These are phyloP conservation scores for Acromyrmex echinatior DNA, from an alignment of 1,140 invertebrate species.

Conservation along the genomic window DNA sequence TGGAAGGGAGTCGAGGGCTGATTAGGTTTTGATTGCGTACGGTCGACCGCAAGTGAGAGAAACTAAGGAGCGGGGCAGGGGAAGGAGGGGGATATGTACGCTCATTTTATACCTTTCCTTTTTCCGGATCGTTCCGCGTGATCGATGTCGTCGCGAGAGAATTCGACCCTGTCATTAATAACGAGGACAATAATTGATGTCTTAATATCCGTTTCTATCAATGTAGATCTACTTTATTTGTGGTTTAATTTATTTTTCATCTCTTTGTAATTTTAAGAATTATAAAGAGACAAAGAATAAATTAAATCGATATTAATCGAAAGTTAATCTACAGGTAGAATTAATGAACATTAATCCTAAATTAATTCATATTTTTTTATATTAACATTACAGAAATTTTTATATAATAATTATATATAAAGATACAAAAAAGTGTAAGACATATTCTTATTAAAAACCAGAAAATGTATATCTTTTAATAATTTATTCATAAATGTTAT, in stretches of 20 bases:
- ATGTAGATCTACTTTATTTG: not conserved
- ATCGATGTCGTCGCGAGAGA: not conserved
- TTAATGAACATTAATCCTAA: not conserved
- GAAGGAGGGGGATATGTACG: not conserved
- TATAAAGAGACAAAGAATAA: not conserved
- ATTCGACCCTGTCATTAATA: conserved; percentile 3
- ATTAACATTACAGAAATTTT: too few species aligned
- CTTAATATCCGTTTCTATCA: not conserved
- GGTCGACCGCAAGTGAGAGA: conserved; percentile 14
- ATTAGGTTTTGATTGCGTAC: conserved; percentile 41
- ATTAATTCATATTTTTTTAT: too few species aligned
- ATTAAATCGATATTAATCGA: not conserved
- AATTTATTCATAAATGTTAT: too few species aligned
- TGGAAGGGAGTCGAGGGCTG: not conserved
- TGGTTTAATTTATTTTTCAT: not conserved
- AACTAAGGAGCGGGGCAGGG: not conserved
- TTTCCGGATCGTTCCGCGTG: not conserved
- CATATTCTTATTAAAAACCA: too few species aligned
- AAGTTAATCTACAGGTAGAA: not conserved
- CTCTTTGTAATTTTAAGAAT: not conserved
- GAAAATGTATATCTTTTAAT: too few species aligned
- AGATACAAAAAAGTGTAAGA: too few species aligned
- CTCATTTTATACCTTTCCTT: not conserved
- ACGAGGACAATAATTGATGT: not conserved
- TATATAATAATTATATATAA: too few species aligned